Percentiles rank a stretch among this genome's conserved stretches.
Conservation (phyloP, 2,797 vertebrate genomes). For the Vireo griseus region DNA sequence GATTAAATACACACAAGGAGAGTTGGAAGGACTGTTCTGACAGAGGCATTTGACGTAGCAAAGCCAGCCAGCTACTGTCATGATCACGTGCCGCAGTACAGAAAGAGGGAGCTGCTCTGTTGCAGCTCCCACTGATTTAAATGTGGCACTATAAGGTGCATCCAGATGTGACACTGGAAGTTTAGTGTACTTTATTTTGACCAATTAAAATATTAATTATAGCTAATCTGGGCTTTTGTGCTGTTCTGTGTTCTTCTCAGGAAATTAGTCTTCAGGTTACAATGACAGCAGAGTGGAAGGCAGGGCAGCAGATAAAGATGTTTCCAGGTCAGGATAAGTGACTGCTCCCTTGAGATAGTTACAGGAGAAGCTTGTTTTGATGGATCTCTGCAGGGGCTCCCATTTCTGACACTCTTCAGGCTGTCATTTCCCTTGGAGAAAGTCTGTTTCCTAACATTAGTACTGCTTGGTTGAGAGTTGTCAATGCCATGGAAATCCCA, state of each 20-base stretch:
- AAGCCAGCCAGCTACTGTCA: not conserved
- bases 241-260: not conserved
- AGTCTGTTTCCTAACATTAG: not conserved
- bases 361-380: conserved; percentile 34
- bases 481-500: not conserved
- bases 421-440: conserved; percentile 41
- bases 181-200: not conserved
- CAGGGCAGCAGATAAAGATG: not conserved
- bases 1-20: conserved; percentile 28
- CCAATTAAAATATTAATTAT: not conserved
- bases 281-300: not conserved
- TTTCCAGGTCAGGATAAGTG: conserved; percentile 3
- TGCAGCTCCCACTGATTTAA: not conserved
- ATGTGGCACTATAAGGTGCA: not conserved
- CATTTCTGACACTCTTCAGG: conserved; percentile 32
- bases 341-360: not conserved
- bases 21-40: not conserved
- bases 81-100: not conserved
- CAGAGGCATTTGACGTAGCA: not conserved
- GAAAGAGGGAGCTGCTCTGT: not conserved
- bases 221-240: not conserved
- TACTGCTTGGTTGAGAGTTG: not conserved
- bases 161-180: not conserved
- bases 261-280: not conserved
- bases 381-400: conserved; percentile 19